Conservation (phyloP, 2,113 vertebrate genomes). For the Neolamprologus brichardi region DNA sequence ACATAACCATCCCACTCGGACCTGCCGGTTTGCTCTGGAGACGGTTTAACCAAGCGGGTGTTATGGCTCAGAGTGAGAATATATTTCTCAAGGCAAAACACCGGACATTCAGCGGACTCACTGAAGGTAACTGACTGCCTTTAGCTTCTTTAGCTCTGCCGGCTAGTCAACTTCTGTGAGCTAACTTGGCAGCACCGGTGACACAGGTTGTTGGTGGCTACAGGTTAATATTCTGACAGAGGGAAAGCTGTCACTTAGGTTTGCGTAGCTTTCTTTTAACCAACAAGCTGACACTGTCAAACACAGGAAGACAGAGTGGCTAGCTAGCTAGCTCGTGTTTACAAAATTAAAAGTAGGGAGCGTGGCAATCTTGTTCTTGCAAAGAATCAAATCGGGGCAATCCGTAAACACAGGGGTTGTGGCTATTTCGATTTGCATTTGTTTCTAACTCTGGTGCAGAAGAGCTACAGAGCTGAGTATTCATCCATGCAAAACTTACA, state of each 20-base stretch:
- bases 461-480: background rate
- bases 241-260: background rate
- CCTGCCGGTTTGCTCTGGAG: background rate
- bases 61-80: slow-evolving; percentile 56
- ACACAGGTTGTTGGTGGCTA: background rate
- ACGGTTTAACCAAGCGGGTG: background rate
- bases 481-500: background rate
- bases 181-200: background rate
- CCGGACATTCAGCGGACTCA: slow-evolving; percentile 64
- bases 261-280: background rate
- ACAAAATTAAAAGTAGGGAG: background rate
- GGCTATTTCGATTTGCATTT: background rate
- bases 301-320: background rate
- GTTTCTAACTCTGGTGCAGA: background rate
- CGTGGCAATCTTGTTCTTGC: background rate
- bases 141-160: background rate
- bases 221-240: background rate
- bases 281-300: background rate
- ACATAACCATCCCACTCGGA: background rate
- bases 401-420: background rate
- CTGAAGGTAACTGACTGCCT: slow-evolving; percentile 59
- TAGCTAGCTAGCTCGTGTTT: background rate
- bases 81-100: slow-evolving; percentile 65
- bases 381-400: background rate
- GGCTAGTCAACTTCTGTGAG: background rate